phyloP scores from a whole-genome alignment of 1,140 invertebrate species.

The Atta colombica region DNA sequence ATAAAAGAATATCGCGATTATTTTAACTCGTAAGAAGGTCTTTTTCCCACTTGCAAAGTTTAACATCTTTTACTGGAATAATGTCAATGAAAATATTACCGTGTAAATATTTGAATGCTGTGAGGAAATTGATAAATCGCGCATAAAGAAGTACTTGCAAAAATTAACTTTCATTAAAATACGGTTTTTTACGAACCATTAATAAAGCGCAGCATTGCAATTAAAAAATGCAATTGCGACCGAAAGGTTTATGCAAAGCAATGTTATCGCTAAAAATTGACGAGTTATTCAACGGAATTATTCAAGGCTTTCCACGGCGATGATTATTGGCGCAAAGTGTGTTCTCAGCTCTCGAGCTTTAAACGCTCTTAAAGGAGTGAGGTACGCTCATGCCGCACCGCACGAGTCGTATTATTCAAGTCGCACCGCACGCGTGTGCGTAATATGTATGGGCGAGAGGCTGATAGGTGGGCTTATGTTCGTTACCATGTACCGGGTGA shows the following conservation, averaged over 20 bases:
- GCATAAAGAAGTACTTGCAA: background rate
- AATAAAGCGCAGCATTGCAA: background rate
- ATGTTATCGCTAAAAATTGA: slow-evolving; percentile 36
- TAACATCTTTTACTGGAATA: background rate
- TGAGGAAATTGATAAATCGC: background rate
- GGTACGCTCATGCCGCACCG: slow-evolving; percentile 57
- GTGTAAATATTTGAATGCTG: background rate
- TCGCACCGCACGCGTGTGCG: slow-evolving; percentile 66
- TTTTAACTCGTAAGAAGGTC: background rate
- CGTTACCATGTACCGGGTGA: slow-evolving; percentile 70
- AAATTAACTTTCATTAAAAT: background rate
- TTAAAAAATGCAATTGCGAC: background rate
- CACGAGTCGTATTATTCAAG: slow-evolving; percentile 70
- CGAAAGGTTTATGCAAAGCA: background rate
- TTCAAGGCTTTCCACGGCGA: slow-evolving; percentile 31
- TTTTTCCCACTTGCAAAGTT: background rate
- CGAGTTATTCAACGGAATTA: slow-evolving; percentile 30
- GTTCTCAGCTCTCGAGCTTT: slow-evolving; percentile 61
- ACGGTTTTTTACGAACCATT: background rate
- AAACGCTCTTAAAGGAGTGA: slow-evolving; percentile 71
- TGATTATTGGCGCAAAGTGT: slow-evolving; percentile 56
- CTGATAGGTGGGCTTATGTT: slow-evolving; percentile 72
- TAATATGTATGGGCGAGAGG: slow-evolving; percentile 75
- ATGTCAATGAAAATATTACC: background rate
- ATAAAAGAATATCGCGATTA: background rate